Base-by-base conservation (phyloP, 2,113 vertebrate species). In the Todiramphus chloris region DNA sequence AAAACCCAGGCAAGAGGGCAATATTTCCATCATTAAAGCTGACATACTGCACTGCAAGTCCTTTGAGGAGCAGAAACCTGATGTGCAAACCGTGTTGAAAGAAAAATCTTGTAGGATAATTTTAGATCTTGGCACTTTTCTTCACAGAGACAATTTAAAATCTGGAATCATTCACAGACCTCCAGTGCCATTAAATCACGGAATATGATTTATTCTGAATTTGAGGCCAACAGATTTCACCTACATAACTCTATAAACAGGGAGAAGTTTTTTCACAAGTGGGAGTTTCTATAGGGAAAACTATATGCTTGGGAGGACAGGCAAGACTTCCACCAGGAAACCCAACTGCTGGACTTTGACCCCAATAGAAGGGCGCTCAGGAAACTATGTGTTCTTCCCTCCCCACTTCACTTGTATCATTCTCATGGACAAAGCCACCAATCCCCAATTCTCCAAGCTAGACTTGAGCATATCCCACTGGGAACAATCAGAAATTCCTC, bases 11-110 rank as follows among this genome's bases (percentile, higher is more conserved):
- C 59, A 93, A 91, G 82, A 85, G 78, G 50, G 63, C 41, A 87
- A 24, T 90, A 86, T 85, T 91, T 96, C 92, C 87, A 37, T 93
- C 84, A 69, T 66, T 87, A 87, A 93, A 93, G 82, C 59, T 39
- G 64, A 80, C 87, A 62, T 6, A 10, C 25, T 53, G 79, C 55
- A 33, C 79, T 33, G 35, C 0, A 2, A 86, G 82, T 59, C 68
- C 43, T 92, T 24, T 39, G 79, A 86, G 78, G 41, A 76, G 90
- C 63, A 96, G 88, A 80, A 94, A 77, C 33, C 56, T 24, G 20
- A 77, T 39, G 84, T 59, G 63, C 60, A 88, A 88, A 66, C n/a
- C 17, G 16, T 0, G 1, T 6, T 72, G 76, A 94, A 96, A 95
- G 72, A 83, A 56, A 67, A 90, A 90, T 56, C 79, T 83, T 0